Evolutionary conservation across 2,888 invertebrate species (phyloP).

Genomic region (Trichopoda pennipes): DNA sequence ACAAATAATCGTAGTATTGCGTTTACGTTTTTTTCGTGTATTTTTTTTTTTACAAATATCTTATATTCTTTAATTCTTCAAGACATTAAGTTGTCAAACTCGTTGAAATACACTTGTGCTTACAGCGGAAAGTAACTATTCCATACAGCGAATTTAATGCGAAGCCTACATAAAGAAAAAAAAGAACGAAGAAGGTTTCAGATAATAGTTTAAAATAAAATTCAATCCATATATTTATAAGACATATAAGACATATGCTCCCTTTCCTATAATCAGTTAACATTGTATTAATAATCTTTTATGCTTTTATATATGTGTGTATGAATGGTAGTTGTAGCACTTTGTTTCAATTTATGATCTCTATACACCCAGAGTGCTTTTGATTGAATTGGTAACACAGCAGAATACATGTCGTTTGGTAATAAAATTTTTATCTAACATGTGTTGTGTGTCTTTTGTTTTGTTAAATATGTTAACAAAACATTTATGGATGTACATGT

Average conservation of each 20-base stretch:
- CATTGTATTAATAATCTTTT: not conserved
- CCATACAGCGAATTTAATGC: not conserved
- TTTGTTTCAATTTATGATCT: too few species aligned
- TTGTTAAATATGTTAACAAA: not conserved
- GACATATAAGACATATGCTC: not conserved
- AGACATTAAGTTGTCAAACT: slow-evolving; percentile 19
- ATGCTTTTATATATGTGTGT: not conserved
- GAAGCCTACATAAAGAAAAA: not conserved
- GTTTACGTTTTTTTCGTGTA: not conserved
- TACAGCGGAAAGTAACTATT: not conserved
- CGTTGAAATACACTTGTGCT: not conserved
- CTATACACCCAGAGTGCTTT: not conserved
- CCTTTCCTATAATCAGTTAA: not conserved
- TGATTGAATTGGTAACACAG: too few species aligned
- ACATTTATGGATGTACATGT: not conserved
- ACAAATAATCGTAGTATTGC: not conserved
- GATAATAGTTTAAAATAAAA: not conserved
- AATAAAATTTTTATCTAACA: not conserved
- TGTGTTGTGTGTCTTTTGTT: not conserved
- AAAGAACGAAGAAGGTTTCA: not conserved
- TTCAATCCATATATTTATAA: too few species aligned
- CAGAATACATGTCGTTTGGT: too few species aligned
- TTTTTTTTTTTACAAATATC: slow-evolving; percentile 9
- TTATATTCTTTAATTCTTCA: slow-evolving; percentile 14
- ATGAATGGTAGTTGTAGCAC: too few species aligned